A percentile compares a stretch with the other conserved stretches of the same genome.
These are phyloP conservation scores for Virgularia gustaviana DNA, from an alignment of 92 coral and sea anemone genomes.

Conservation along the genomic window DNA sequence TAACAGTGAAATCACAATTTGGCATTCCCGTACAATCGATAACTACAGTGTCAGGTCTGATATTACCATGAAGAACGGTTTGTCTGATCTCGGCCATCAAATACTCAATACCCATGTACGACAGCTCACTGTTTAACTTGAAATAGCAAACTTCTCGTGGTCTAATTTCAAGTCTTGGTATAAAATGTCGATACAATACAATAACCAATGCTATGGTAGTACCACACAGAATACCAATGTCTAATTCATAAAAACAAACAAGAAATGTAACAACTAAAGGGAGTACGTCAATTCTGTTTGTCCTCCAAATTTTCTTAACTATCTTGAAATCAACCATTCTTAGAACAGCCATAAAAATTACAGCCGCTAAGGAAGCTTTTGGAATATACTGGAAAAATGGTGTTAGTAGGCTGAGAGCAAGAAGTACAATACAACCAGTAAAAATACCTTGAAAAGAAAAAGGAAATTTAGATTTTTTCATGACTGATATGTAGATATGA, in stretches of 20 bases:
- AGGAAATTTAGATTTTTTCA: background rate
- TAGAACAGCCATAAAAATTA: conserved; percentile 84
- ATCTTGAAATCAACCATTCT: conserved; percentile 88
- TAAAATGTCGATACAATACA: conserved; percentile 69
- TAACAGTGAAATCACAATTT: conserved; percentile 33
- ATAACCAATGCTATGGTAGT: conserved; percentile 67
- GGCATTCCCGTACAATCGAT: conserved; percentile 19
- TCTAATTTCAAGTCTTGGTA: conserved; percentile 58
- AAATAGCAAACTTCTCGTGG: conserved; percentile 41
- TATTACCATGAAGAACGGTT: background rate
- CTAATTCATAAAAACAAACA: conserved; percentile 90
- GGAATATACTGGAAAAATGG: conserved; percentile 96
- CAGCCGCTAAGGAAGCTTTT: conserved; percentile 84
- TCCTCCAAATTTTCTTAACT: conserved; percentile 74
- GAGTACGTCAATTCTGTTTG: conserved; percentile 71
- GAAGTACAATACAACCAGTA: conserved; percentile 86
- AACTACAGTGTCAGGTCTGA: background rate
- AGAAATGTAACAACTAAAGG: conserved; percentile 80
- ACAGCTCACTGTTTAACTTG: conserved; percentile 67
- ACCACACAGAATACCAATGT: conserved; percentile 77
- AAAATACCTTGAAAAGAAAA: conserved; percentile 63
- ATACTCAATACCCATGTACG: conserved; percentile 77
- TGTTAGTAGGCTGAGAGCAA: conserved; percentile 84
- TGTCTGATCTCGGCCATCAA: conserved; percentile 53
- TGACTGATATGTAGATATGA: no score